Evolutionary conservation across 2,888 invertebrate genomes (phyloP), one percentile per base, ranked within the genome.

Genomic region (Blera fallax): DNA sequence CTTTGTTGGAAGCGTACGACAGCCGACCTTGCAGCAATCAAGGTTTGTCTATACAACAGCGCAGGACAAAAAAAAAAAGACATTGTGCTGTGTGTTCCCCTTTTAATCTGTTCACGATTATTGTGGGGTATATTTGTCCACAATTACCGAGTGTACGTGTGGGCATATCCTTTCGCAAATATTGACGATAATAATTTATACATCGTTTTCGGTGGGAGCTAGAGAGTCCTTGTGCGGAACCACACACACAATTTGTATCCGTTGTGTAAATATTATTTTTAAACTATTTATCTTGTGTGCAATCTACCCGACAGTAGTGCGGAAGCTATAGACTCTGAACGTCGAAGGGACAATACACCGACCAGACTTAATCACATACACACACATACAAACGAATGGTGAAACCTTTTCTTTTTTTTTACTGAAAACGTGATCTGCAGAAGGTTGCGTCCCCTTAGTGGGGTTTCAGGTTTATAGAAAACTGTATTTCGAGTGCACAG

Each of bases 91-190:
- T 52, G 52, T 37, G 45, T 54, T 67, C 18, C 14, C 54, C 29
- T 52, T 58, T 58, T 70, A 70, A 80, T 84, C 74, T 80, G 52
- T 65, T 70, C 74, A 58, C 64, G 29, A 65, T 65, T 80, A 60
- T 76, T 70, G 52, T 21, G 62, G 21, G 37, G 50, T 16, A 37
- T 74, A 84, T 80, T 84, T 79, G 64, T 56, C 74, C 65, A 45
- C 74, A 80, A 84, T 84, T 84, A 84, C 70, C 29, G 70, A 67
- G 64, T 65, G 50, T 67, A 64, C 64, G 79, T 83, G 73, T 48
- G 52, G 62, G 67, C 32, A 73, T 70, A 73, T 73, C 80, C 74
- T 65, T 84, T 74, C 34, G 74, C 69, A 79, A 70, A 79, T 64
- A 79, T 74, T 79, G 62, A 73, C 73, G 45, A 54, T 18, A 60